A percentile compares a stretch with the other conserved stretches of the same genome.
Evolutionary conservation across 2,113 vertebrate species (phyloP).

Genomic region (Hyperoodon ampullatus): DNA sequence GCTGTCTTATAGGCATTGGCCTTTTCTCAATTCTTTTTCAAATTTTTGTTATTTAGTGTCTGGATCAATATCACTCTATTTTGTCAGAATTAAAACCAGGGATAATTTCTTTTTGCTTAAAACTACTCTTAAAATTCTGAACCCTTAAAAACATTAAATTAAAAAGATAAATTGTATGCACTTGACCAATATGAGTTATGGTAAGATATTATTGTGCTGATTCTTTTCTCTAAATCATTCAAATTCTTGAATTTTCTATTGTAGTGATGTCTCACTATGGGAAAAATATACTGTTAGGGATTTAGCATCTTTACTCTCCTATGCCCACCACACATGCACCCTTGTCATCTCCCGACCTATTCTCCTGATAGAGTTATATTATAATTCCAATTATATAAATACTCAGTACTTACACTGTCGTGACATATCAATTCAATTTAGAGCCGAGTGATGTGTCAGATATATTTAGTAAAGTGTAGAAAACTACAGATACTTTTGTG

Average conservation of each 20-base stretch:
- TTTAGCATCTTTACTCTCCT: background rate
- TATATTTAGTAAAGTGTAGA: background rate
- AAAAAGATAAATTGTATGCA: background rate
- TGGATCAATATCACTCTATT: background rate
- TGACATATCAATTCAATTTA: background rate
- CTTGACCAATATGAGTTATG: background rate
- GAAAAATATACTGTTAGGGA: background rate
- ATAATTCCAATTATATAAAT: background rate
- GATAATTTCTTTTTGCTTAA: background rate
- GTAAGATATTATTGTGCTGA: background rate
- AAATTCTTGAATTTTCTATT: background rate
- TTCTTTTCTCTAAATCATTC: background rate
- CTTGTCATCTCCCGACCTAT: background rate
- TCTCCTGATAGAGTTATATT: background rate
- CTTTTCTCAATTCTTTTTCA: background rate
- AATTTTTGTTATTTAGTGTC: background rate
- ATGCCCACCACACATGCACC: background rate
- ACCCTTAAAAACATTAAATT: background rate
- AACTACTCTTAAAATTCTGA: background rate
- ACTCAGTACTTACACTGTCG: background rate
- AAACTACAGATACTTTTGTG: background rate
- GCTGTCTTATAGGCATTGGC: background rate
- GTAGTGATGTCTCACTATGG: background rate
- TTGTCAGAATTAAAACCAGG: slow-evolving; percentile 19
- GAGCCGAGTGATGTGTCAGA: background rate